phyloP scores from a whole-genome alignment of 2,113 vertebrate genomes.

The Chlorodrepanis virens region DNA sequence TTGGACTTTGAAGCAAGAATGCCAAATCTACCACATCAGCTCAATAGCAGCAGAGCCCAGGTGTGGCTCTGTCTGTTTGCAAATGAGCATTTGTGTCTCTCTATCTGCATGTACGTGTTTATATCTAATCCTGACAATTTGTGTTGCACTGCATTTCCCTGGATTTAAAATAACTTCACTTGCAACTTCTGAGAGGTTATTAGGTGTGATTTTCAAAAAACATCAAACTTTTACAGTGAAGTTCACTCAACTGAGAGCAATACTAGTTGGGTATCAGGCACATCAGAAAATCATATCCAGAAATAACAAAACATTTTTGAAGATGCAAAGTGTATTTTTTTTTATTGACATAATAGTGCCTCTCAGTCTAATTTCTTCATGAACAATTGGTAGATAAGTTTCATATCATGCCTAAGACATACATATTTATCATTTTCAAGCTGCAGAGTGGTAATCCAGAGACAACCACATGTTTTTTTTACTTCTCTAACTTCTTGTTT shows the following conservation, averaged over 20 bases:
- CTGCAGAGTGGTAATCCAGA: background rate
- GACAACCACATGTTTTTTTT: background rate
- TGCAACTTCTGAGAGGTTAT: background rate
- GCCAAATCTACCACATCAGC: background rate
- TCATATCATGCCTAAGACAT: background rate
- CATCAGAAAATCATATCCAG: background rate
- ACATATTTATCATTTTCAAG: background rate
- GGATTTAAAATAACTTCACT: background rate
- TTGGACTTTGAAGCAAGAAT: conserved; percentile 1
- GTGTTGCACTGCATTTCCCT: background rate
- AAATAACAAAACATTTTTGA: background rate
- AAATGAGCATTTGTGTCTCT: background rate
- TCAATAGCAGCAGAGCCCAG: background rate
- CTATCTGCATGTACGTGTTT: background rate
- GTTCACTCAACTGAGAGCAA: background rate
- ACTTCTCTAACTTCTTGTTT: background rate
- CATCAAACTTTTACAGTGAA: background rate
- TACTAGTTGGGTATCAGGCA: background rate
- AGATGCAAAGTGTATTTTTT: background rate
- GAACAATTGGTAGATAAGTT: background rate
- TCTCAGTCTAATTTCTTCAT: background rate
- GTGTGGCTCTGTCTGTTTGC: background rate
- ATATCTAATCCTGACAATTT: background rate
- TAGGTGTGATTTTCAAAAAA: background rate
- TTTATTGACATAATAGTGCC: background rate